Percentiles rank a stretch among this genome's conserved stretches.
Evolutionary conservation across 2,888 invertebrate genomes (phyloP).

Genomic region (Ophion obscuratus): DNA sequence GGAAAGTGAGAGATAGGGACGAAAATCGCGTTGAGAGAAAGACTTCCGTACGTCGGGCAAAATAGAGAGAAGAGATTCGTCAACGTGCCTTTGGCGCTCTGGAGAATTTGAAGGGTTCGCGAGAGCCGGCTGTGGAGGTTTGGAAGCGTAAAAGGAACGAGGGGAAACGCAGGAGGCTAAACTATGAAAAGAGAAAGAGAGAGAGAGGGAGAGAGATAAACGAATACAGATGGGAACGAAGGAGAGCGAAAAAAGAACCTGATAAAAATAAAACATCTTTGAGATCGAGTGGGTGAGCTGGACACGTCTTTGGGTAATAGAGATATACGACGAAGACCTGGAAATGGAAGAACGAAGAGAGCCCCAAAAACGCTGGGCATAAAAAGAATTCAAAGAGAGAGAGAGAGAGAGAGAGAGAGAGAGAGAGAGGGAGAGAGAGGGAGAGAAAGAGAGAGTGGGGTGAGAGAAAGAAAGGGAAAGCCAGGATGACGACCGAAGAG

Average conservation of each 20-base stretch:
- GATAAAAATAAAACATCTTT: conserved; percentile 50
- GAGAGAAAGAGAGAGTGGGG: conserved; percentile 22
- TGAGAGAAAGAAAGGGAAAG: conserved; percentile 39
- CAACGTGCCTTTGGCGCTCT: conserved; percentile 60
- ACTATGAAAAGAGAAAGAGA: background rate
- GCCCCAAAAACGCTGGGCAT: conserved; percentile 28
- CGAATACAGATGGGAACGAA: conserved; percentile 58
- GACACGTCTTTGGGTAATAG: conserved; percentile 66
- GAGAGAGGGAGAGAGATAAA: conserved; percentile 50
- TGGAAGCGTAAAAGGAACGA: too few species aligned
- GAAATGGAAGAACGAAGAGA: conserved; percentile 63
- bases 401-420: conserved; percentile 43
- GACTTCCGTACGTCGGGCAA: conserved; percentile 1
- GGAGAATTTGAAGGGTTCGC: conserved; percentile 52
- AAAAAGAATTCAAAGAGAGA: conserved; percentile 10
- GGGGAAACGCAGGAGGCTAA: too few species aligned
- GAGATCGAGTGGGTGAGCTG: conserved; percentile 49
- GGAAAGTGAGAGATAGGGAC: conserved; percentile 65
- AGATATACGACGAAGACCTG: conserved; percentile 62
- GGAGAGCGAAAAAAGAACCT: conserved; percentile 65
- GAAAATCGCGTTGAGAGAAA: background rate
- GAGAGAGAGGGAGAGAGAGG: conserved; percentile 42
- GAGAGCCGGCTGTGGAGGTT: conserved; percentile 61
- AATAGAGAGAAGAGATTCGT: conserved; percentile 66
- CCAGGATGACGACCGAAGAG: conserved; percentile 3